Base-by-base conservation (phyloP, 2,888 invertebrate species). In the Gortyna flavago region DNA sequence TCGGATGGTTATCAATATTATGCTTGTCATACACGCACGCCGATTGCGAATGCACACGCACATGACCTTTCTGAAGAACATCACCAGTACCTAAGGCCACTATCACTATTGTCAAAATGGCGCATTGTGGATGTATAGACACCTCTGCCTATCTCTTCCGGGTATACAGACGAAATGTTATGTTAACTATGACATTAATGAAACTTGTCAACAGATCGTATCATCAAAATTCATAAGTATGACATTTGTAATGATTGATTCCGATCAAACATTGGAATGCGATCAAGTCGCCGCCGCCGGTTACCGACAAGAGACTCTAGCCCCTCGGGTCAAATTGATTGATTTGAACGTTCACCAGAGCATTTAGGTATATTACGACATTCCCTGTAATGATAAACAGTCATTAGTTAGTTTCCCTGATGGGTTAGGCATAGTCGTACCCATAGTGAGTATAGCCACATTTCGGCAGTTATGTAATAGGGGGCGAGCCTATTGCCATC, bases 281-380 rank as follows among this genome's bases (percentile, higher is more conserved):
- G 59, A 66, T 79, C 32, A 13, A 41, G n/a, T 25, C 41, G 48
- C 32, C n/a, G 54, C 38, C 41, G 48, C 32, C n/a, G 54, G 32
- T 57, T 59, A 38, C 64, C n/a, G 64, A 38, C 71, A 54, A 68
- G 41, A 29, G 35, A 16, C n/a, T 57, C 0, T 57, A 38, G n/a
- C n/a, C 48, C 57, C 38, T 48, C 48, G 38, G 74, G 79, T 80
- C 51, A 74, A 61, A 80, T 74, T 73, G 41, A 66, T 72, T 57
- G 44, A 13, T 51, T 5, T 35, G 35, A 51, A 41, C n/a, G n/a
- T n/a, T 41, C n/a, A 16, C 41, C 16, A 64, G 32, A 29, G n/a
- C 44, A 25, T 69, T 35, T 25, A 29, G 13, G n/a, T 21, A 54
- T 54, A 44, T 66, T 29, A 5, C 35, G 18, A 18, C n/a, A 57